Base-by-base conservation (phyloP, 2,888 invertebrate genomes). In the Encarsia formosa region DNA sequence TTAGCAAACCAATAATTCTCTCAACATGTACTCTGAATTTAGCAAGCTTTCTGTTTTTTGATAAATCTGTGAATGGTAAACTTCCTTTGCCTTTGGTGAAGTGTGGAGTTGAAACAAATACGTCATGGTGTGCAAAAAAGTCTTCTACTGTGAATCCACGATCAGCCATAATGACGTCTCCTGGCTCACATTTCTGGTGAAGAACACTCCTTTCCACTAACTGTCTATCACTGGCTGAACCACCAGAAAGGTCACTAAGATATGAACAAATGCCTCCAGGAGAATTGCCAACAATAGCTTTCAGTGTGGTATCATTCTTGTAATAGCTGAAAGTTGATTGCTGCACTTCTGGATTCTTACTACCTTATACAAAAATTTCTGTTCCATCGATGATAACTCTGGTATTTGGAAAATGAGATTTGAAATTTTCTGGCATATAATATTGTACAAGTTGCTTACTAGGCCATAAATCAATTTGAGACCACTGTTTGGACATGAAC, bases 111-210 rank as follows among this genome's bases (percentile, higher is more conserved):
- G 52, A 52, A 11, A 62, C 43, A 47, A 42, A 35, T 8, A 63
- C 50, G 45, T 49, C 43, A n/a, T 53, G 40, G 16, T 54, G 47
- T 5, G 56, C 59, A 37, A 60, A 59, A 6, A 62, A 31, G 53
- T 63, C 63, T 46, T 63, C 59, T 3, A 62, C 60, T 16, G 40
- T 50, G 32, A 62, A 60, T 9, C 62, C 61, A 19, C 59, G 48
- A 46, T 62, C 62, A 11, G 60, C 60, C 56, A 61, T 61, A n/a
- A 61, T 51, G 22, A 31, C 35, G 20, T 63, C 61, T 15, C 59
- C 56, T 20, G 39, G 26, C 18, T 58, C 34, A 59, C 58, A 62
- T 29, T 57, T 52, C 4, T 26, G 29, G 4, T 42, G 9, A 16
- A 63, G 37, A 32, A 53, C 32, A n/a, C 45, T 47, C 34, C 62